phyloP scores from a whole-genome alignment of 2,797 vertebrate species.

The Aldrovandia affinis region DNA sequence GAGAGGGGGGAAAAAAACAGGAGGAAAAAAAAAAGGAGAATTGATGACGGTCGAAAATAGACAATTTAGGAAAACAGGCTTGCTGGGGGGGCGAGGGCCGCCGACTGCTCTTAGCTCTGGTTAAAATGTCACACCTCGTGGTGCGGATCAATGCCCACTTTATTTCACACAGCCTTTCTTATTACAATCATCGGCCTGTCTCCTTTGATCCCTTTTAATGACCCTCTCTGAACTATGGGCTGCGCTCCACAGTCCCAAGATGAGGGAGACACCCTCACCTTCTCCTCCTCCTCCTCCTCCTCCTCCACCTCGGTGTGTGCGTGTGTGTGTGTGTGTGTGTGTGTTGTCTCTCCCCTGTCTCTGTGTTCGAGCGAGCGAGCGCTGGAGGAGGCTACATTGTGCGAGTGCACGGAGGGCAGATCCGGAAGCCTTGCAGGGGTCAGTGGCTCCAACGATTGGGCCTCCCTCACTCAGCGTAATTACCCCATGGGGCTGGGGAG shows the following conservation, averaged over 20 bases:
- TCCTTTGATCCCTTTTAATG: slow-evolving; percentile 87
- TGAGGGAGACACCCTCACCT: slow-evolving; percentile 73
- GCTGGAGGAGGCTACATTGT: slow-evolving; percentile 68
- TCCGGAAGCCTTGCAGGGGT: slow-evolving; percentile 63
- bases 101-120: slow-evolving; percentile 80
- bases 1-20: slow-evolving; percentile 50
- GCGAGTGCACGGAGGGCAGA: slow-evolving; percentile 65
- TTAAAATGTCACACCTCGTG: slow-evolving; percentile 88
- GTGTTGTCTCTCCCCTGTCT: slow-evolving; percentile 41
- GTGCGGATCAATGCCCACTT: slow-evolving; percentile 88
- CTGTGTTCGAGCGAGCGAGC: slow-evolving; percentile 46
- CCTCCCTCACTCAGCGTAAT: slow-evolving; percentile 66
- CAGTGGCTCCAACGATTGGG: slow-evolving; percentile 65
- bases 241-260: slow-evolving; percentile 75
- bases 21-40: slow-evolving; percentile 69
- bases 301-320: background rate
- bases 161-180: slow-evolving; percentile 82
- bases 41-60: slow-evolving; percentile 60
- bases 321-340: background rate
- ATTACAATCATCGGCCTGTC: slow-evolving; percentile 83
- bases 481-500: slow-evolving; percentile 43
- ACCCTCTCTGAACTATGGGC: slow-evolving; percentile 80
- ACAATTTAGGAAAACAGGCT: slow-evolving; percentile 60
- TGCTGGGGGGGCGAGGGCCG: slow-evolving; percentile 64
- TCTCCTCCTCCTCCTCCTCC: slow-evolving; percentile 45